Evolutionary conservation across 1,140 invertebrate species (phyloP), one percentile per base, ranked within the genome.

Genomic region (Heliconius congener): DNA sequence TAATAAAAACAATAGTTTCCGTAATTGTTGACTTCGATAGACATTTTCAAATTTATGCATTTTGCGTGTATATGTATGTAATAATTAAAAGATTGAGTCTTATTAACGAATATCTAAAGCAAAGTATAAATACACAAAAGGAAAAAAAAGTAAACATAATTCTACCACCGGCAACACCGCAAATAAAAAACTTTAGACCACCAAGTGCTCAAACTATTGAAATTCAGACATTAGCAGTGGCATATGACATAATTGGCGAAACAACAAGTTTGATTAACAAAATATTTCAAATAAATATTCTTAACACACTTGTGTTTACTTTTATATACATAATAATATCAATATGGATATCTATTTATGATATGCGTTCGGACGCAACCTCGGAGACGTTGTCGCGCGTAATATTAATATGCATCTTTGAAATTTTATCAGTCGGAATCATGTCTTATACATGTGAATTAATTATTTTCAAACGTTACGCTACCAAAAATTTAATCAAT

Each of bases 291-390:
- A 88, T 88, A 88, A 76, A 76, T 79, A 88, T 92, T 30, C 87
- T 90, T 52, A 88, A 89, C 84, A 72, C 82, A 30, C 82, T 91
- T 0, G 81, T 89, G 5, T 84, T 87, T 34, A 89, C 88, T 0
- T 93, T 92, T 79, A 82, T 78, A n/a, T 88, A 86, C 30, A 86
- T 92, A 2, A 80, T 92, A 4, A 85, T 90, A 5, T 86, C 87
- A 6, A 87, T 91, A 79, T 92, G 89, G 88, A 78, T 83, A 8
- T 84, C 89, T 9, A 27, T 93, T n/a, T 90, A 86, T 74, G 87
- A 85, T 37, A 86, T 85, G 19, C 79, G 75, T 13, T 83, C 78
- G 2, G 57, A 78, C 8, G 73, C 74, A 73, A 77, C 74, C 30
- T 76, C 77, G 3, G 75, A 77, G 1, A 16, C 74, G 9, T 80